Percentiles rank a stretch among this genome's conserved stretches.
phyloP scores from a whole-genome alignment of 2,888 invertebrate species.

The Pandemis cinnamomeana region DNA sequence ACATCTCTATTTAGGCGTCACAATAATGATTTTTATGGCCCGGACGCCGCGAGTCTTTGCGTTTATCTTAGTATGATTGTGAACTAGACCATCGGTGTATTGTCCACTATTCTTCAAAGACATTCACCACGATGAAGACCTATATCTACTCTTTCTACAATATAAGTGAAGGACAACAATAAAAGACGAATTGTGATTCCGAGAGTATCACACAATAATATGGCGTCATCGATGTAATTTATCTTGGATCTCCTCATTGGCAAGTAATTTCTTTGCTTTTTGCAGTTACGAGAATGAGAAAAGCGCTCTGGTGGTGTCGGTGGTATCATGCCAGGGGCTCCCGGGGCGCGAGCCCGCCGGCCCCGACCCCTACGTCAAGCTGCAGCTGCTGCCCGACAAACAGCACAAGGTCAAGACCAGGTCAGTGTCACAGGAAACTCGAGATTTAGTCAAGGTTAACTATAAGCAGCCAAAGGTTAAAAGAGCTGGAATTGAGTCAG shows the following conservation, averaged over 20 bases:
- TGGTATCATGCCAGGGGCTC: slow-evolving; percentile 94
- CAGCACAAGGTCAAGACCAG: slow-evolving; percentile 98
- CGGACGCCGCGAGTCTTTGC: too few relatives aligned
- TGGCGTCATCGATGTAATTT: too few relatives aligned
- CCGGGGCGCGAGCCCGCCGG: slow-evolving; percentile 93
- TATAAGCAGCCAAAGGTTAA: not conserved
- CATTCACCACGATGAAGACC: too few relatives aligned
- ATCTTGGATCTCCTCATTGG: not conserved
- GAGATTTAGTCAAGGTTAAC: not conserved
- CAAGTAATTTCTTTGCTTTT: not conserved
- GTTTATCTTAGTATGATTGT: too few relatives aligned
- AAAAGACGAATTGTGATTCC: too few relatives aligned
- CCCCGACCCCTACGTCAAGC: slow-evolving; percentile 98
- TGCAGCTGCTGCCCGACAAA: slow-evolving; percentile 98
- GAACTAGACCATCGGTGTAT: too few relatives aligned
- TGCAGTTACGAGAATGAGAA: slow-evolving; percentile 94
- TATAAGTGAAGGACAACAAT: too few relatives aligned
- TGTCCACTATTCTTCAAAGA: too few relatives aligned
- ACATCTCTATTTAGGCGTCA: too few relatives aligned
- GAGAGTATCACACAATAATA: too few relatives aligned
- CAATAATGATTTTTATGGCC: too few relatives aligned
- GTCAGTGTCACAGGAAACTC: slow-evolving; percentile 53
- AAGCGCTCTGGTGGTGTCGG: slow-evolving; percentile 95
- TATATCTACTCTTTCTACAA: too few relatives aligned
- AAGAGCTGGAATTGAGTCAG: not conserved